Base-by-base conservation (phyloP, 1,140 invertebrate genomes). In the Andricus grossulariae region DNA sequence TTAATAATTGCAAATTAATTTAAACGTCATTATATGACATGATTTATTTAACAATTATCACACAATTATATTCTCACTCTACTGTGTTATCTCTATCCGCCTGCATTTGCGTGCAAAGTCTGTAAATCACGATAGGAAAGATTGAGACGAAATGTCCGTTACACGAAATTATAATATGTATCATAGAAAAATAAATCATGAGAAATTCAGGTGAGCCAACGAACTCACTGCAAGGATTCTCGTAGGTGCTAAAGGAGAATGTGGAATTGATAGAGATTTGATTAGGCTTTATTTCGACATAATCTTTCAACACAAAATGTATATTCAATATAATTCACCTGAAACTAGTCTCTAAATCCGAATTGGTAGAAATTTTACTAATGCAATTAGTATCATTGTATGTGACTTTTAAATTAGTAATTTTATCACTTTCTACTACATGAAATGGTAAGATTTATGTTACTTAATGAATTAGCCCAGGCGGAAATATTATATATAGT, bases 1-100 rank as follows among this genome's bases (percentile, higher is more conserved):
- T 45, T 39, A 66, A 66, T 66, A 66, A 45, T 66, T 66, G 60
- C 39, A 39, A 66, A 66, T 66, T 66, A 66, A 66, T 66, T 66
- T 66, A 66, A 32, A 66, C 32, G 25, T 39, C 60, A 66, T 32
- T 13, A 66, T 13, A 66, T 39, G 25, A 4, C 60, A 66, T 66
- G 60, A 66, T 66, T 66, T 66, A 66, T 66, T 39, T 15, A 32
- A 32, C 39, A 66, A 66, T 66, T 39, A 39, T 66, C 60, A 66
- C 60, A 66, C 60, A 25, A 39, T 39, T 39, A 39, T 66, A 66
- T 66, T 66, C 60, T 66, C 32, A 66, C 32, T 66, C 32, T 32
- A 39, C 0, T 66, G 16, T 45, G 25, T 66, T 66, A 66, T 66
- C 60, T 66, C 60, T 32, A 66, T 66, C 60, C 60, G 60, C 60